Conservation (phyloP, 2,113 vertebrate species). For the Cebidichthys violaceus region DNA sequence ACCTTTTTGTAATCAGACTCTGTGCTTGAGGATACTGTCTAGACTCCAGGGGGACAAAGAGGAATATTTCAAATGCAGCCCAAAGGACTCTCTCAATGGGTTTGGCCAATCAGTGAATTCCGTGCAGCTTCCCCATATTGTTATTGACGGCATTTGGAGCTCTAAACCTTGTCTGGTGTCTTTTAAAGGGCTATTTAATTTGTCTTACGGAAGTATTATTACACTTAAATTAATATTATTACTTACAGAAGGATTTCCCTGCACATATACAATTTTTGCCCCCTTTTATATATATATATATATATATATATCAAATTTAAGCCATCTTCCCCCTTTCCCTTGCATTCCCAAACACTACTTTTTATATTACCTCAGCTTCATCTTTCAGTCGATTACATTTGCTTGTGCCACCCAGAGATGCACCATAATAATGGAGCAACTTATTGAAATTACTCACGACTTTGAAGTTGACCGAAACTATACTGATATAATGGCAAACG, state of each 20-base stretch:
- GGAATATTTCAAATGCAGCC: conserved; percentile 48
- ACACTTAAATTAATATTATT: not conserved
- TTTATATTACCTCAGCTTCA: conserved; percentile 13
- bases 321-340: not conserved
- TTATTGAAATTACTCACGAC: conserved; percentile 14
- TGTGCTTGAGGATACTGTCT: conserved; percentile 28
- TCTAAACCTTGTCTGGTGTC: not conserved
- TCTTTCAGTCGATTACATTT: conserved; percentile 19
- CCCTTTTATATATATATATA: not conserved
- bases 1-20: conserved; percentile 46
- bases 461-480: conserved; percentile 3
- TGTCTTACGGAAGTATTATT: not conserved
- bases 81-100: not conserved
- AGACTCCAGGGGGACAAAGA: not conserved
- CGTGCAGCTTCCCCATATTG: conserved; percentile 12
- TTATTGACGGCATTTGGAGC: conserved; percentile 28
- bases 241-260: not conserved
- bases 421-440: conserved; percentile 4
- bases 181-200: not conserved
- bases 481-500: conserved; percentile 13
- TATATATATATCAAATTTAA: not conserved
- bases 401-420: not conserved
- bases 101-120: conserved; percentile 22
- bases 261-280: not conserved
- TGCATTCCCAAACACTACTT: not conserved